Base-by-base conservation (phyloP, 2,888 invertebrate species). In the Xanthorhoe spadicearia region DNA sequence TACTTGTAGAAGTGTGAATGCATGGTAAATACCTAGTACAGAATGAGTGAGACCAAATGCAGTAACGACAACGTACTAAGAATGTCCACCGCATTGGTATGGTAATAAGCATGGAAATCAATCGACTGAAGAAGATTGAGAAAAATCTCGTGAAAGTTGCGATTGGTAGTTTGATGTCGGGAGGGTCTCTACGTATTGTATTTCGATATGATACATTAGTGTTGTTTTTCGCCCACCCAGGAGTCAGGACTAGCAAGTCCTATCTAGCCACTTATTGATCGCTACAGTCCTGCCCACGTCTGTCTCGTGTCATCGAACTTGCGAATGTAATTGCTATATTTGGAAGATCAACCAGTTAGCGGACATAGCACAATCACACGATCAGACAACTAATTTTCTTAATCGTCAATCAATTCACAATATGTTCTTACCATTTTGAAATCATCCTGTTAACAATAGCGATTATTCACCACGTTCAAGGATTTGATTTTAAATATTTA, bases 261-360 rank as follows among this genome's bases (percentile, higher is more conserved):
- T 58, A 53, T 53, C 53, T 53, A 35, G 48, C 28, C 35, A 49
- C 18, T 35, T 48, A 57, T 48, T 48, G 63, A 63, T 63, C 52
- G 56, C 15, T 15, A 10, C 28, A 49, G 43, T 51, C 54, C 56
- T 43, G 23, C 52, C 57, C 57, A 63, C 63, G 52, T 3, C 32
- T 19, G 48, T 46, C 32, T 57, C 57, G 48, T 50, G 63, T 57
- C 57, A 46, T 57, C 51, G 63, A 63, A 63, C 63, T 48, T 38
- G 59, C 17, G 19, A 61, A 48, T 15, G 10, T 54, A 48, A 61
- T 48, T 49, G 32, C 61, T 61, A 54, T 61, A 61, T 54, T 61
- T 49, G 54, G 61, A 19, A 32, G 38, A 43, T 43, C 13, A 28
- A 57, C 32, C 57, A 28, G 32, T 57, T 43, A 43, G 3, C 9